phyloP scores from a whole-genome alignment of 92 coral and sea anemone genomes.

The Pocillopora grandis region DNA sequence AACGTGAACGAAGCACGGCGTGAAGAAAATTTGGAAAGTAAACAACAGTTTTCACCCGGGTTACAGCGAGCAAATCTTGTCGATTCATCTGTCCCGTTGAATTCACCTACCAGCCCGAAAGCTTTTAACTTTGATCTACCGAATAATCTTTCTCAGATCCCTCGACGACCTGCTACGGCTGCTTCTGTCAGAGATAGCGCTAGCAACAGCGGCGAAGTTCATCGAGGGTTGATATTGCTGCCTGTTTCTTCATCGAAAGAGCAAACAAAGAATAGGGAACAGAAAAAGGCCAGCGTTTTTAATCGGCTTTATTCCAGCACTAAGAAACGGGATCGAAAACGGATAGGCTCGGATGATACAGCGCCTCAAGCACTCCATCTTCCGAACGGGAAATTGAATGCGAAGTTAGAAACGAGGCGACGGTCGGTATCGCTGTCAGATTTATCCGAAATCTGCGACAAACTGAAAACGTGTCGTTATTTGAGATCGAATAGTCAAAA shows the following conservation, averaged over 20 bases:
- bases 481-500: slow-evolving; percentile 30
- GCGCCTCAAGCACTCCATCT: neutral
- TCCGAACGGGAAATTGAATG: neutral
- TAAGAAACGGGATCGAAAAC: slow-evolving; percentile 12
- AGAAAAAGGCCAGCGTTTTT: slow-evolving; percentile 28
- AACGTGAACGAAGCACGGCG: slow-evolving; percentile 3
- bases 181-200: neutral
- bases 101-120: neutral
- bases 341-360: neutral
- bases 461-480: slow-evolving; percentile 69
- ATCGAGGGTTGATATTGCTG: slow-evolving; percentile 28
- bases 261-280: slow-evolving; percentile 47
- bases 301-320: slow-evolving; percentile 24
- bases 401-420: slow-evolving; percentile 52
- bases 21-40: slow-evolving; percentile 19
- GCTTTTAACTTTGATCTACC: slow-evolving; percentile 9
- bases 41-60: slow-evolving; percentile 39
- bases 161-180: slow-evolving; percentile 17
- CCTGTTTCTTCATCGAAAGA: slow-evolving; percentile 26
- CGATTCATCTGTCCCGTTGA: neutral
- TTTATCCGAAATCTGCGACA: slow-evolving; percentile 58
- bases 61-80: neutral
- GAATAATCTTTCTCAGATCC: neutral
- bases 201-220: neutral
- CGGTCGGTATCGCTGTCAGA: slow-evolving; percentile 78